These are phyloP conservation scores for Gisinianus flammeolus DNA, from an alignment of 2,888 invertebrate genomes.

Conservation along the genomic window DNA sequence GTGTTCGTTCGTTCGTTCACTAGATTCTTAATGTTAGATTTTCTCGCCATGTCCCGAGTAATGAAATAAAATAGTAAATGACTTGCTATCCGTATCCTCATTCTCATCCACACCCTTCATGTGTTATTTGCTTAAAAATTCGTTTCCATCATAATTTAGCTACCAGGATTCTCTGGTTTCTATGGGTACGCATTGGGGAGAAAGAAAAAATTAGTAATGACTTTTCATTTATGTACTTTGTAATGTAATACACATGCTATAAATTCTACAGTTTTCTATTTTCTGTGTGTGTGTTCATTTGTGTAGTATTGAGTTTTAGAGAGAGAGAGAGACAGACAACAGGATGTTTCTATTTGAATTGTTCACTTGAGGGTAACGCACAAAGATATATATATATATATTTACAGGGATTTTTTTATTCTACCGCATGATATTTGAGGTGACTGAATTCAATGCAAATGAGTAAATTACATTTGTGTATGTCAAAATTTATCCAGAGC, in stretches of 20 bases:
- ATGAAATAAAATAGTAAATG: not conserved
- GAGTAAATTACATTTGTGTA: not conserved
- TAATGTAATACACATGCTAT: not conserved
- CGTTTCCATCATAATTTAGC: not conserved
- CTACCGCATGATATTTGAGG: not conserved
- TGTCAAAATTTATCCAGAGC: too few relatives aligned
- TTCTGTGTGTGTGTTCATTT: too few relatives aligned
- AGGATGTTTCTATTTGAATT: constrained; percentile 8
- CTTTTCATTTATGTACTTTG: not conserved
- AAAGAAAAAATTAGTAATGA: not conserved
- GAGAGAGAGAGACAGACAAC: not conserved
- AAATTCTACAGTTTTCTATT: not conserved
- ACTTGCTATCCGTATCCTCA: not conserved
- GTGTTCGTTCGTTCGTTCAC: not conserved
- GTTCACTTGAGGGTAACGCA: constrained; percentile 19
- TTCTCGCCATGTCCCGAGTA: not conserved
- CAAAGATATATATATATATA: not conserved
- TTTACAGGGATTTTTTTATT: not conserved
- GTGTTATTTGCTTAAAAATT: not conserved
- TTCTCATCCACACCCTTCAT: constrained; percentile 8
- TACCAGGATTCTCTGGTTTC: not conserved
- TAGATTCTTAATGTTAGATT: not conserved
- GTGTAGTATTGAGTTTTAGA: too few relatives aligned
- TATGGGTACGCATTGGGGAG: not conserved
- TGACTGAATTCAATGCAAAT: not conserved